Base-by-base conservation (phyloP, 2,113 vertebrate species). In the Otus sunia region DNA sequence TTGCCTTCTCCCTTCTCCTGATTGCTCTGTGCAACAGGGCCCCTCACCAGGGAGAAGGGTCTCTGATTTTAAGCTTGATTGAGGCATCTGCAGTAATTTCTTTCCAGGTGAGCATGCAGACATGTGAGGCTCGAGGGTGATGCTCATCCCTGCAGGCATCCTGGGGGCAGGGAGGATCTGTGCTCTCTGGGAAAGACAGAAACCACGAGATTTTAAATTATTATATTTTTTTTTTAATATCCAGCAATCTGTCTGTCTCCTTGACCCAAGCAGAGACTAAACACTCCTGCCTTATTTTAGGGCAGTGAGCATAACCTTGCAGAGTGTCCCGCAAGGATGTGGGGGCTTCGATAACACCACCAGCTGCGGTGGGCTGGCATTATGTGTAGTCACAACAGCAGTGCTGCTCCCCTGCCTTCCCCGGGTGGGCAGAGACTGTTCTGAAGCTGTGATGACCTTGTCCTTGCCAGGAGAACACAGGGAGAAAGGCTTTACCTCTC, bases 61-160 rank as follows among this genome's bases (percentile, higher is more conserved):
- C 23, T 58, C 17, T 32, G 20, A 9, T 83, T 79, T 86, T 14
- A 23, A 39, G 6, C 15, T 39, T 17, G 22, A 30, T 1, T 2
- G 9, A 50, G 11, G 6, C 12, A 68, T 5, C 39, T 68, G 34
- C 62, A 62, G 5, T 25, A 15, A 8, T 4, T 47, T 63, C 17
- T 47, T 49, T 10, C 55, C 21, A 12, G 30, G 18, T 5, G 3
- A 23, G 12, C 7, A 2, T 0, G 15, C 10, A 49, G 55, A 12
- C 5, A 2, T 7, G 14, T 2, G 11, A 50, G 20, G 3, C 2
- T 36, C 19, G 8, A 27, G 32, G 22, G 34, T 0, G 1, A 16
- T 26, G 55, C 36, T 89, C 50, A 39, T 17, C 39, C 68, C 22
- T 56, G 15, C 0, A 3, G 20, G 34, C 9, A 19, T 39, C 66